Base-by-base conservation (phyloP, 2,888 invertebrate genomes). In the Drosophila paucipuncta region DNA sequence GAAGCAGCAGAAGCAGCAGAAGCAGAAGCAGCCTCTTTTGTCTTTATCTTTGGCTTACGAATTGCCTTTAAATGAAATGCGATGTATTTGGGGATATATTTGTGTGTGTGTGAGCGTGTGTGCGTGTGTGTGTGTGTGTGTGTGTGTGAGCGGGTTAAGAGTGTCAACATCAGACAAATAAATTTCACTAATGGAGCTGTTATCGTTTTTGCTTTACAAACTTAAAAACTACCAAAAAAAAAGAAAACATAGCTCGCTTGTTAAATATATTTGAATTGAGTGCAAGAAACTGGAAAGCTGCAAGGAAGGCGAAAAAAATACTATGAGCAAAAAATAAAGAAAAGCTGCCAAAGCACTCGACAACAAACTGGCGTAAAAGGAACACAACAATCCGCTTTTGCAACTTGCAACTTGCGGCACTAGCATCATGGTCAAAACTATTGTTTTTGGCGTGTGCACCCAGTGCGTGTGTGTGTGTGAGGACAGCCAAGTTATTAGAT, bases 131-230 rank as follows among this genome's bases (percentile, higher is more conserved):
- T 25, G 47, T 37, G 50, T 50, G 65, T 28, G 2, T 2, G 31
- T 25, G 35, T 22, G 68, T 47, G 43, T 50, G 53, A 22, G 35
- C 37, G 68, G 31, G 41, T 58, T 58, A 43, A 43, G 16, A 58
- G 41, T 58, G 10, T 31, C 41, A 57, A 63, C 50, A 60, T 59
- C 85, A 80, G 89, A 85, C 85, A 90, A 90, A 85, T 90, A 90
- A 86, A 90, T 90, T 90, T 84, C 82, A 78, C 86, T 86, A 86
- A 86, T 86, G 91, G 86, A 86, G 86, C 86, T 89, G 87, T 86
- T 89, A 90, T 86, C 87, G 84, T 80, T 79, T 69, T 81, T 77
- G 63, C 63, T 58, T 55, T 52, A 53, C 71, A 62, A 69, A 68
- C 70, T 41, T 74, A 70, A 68, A 63, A 70, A 60, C 78, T 63